phyloP scores from a whole-genome alignment of 2,888 invertebrate species.

The Chymomyza amoena region DNA sequence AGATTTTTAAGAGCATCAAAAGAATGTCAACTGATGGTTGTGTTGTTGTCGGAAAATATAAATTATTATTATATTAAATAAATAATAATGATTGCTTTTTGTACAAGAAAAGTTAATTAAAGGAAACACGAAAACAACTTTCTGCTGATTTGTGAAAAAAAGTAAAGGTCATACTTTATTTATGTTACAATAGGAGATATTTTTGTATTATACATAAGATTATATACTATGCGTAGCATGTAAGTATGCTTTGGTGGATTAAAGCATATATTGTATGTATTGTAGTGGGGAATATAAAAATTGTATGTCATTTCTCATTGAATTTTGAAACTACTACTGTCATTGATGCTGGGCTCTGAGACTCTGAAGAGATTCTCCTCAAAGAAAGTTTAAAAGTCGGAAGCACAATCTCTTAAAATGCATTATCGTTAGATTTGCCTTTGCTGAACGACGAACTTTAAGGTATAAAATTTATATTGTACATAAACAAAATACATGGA shows the following conservation, averaged over 20 bases:
- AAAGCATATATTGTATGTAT: background rate
- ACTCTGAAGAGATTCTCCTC: background rate
- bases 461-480: background rate
- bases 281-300: background rate
- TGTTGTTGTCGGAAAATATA: background rate
- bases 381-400: conserved; percentile 21
- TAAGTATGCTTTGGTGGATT: background rate
- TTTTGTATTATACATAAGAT: conserved; percentile 38
- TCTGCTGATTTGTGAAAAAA: background rate
- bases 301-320: no score
- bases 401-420: conserved; percentile 19
- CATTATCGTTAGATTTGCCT: no score
- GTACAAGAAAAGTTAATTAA: background rate
- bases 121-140: background rate
- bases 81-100: background rate
- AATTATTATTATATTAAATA: background rate
- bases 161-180: conserved; percentile 16
- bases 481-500: background rate
- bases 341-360: no score
- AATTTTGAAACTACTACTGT: no score
- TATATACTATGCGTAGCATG: conserved; percentile 10
- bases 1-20: background rate
- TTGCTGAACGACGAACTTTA: background rate
- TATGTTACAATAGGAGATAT: conserved; percentile 17
- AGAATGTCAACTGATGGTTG: background rate